Percentiles rank a stretch among this genome's conserved stretches.
phyloP scores from a whole-genome alignment of 2,113 vertebrate species.

The Glareola pratincola region DNA sequence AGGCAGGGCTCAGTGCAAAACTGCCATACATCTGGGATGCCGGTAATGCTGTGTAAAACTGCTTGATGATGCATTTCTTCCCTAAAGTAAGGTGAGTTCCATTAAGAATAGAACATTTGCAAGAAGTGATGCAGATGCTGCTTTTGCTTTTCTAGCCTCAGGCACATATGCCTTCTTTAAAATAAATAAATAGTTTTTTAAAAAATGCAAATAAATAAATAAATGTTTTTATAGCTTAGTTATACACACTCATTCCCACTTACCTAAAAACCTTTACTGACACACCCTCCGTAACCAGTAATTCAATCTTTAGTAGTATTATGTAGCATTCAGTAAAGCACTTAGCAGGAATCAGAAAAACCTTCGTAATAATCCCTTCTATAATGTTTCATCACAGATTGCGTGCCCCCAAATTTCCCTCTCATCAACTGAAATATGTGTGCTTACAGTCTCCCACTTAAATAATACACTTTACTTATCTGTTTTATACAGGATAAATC shows the following conservation, averaged over 20 bases:
- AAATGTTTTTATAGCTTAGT: background rate
- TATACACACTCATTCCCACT: background rate
- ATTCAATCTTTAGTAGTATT: background rate
- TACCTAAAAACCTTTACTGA: background rate
- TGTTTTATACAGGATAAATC: background rate
- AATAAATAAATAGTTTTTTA: background rate
- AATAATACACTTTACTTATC: background rate
- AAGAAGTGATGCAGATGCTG: background rate
- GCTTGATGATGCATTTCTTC: background rate
- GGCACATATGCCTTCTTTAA: background rate
- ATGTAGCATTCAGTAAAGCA: background rate
- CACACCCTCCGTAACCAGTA: background rate
- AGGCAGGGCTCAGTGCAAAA: background rate
- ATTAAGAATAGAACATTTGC: background rate
- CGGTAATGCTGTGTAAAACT: background rate
- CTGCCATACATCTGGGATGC: background rate
- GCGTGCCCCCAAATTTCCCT: background rate
- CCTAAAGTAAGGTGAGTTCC: background rate
- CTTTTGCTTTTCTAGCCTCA: background rate
- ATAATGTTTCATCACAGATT: background rate
- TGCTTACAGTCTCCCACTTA: background rate
- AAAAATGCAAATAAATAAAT: background rate
- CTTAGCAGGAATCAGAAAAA: background rate
- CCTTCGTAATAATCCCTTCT: background rate
- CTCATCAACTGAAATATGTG: background rate